Evolutionary conservation across 2,113 vertebrate species (phyloP).

Genomic region (Campylomormyrus numenius): DNA sequence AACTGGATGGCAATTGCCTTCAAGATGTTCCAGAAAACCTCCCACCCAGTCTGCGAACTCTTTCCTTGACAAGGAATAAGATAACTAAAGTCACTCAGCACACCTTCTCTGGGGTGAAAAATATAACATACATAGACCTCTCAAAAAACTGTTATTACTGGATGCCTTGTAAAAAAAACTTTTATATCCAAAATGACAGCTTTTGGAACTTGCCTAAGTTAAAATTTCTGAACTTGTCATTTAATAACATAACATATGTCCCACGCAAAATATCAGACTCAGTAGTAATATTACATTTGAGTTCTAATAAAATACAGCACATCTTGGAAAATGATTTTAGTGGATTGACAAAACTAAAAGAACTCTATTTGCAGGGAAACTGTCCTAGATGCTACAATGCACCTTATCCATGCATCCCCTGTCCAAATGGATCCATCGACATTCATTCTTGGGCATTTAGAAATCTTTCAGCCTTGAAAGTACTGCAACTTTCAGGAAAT

Average conservation of each 20-base stretch:
- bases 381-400: conserved; percentile 64
- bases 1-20: conserved; percentile 36
- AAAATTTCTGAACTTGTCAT: conserved; percentile 36
- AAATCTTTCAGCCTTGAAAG: conserved; percentile 29
- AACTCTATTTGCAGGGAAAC: conserved; percentile 58
- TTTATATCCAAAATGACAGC: conserved; percentile 17
- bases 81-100: conserved; percentile 35
- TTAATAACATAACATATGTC: conserved; percentile 51
- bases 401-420: conserved; percentile 50
- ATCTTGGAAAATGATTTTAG: conserved; percentile 49
- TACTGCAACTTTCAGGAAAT: conserved; percentile 54
- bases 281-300: conserved; percentile 32
- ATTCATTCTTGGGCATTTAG: conserved; percentile 54
- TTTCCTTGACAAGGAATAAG: conserved; percentile 42
- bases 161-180: conserved; percentile 34
- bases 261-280: conserved; percentile 38
- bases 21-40: conserved; percentile 37
- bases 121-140: conserved; percentile 33
- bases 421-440: conserved; percentile 40
- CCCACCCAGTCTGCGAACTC: conserved; percentile 29
- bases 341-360: conserved; percentile 32
- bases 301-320: conserved; percentile 47
- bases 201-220: conserved; percentile 43
- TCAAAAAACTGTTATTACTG: conserved; percentile 51
- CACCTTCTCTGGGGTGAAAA: conserved; percentile 32